Evolutionary conservation across 64 coral and sea anemone genomes (phyloP), one percentile per base, ranked within the genome.

Genomic region (Stylophora pistillata): DNA sequence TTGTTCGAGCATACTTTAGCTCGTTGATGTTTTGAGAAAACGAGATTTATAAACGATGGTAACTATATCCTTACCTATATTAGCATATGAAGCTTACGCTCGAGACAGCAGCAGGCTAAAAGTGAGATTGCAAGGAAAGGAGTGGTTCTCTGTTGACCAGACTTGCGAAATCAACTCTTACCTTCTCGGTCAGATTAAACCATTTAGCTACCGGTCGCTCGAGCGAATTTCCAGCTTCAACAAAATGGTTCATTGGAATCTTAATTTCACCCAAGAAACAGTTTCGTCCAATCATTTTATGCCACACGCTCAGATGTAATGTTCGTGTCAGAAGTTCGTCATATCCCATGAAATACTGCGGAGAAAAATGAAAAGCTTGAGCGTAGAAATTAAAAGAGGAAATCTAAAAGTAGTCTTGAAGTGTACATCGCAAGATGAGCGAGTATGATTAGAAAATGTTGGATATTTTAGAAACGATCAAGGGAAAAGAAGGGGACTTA

Each of bases 261-360:
- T 88, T 79, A 53, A 99, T 93, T 31, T 99, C 97, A 12, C 97
- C 97, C 3, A 99, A 37, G 55, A 99, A 99, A 27, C 88, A 90
- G 69, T 99, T 95, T 30, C 77, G 82, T 56, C 90, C 93, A 7
- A 89, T 87, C 86, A 87, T 85, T 4, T 95, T 86, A 74, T 99
- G 92, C 97, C 93, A 99, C 3, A 99, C 93, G 15, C 93, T 95
- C 53, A 99, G 47, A 57, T 70, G 76, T 53, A 99, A 83, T 0
- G 93, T 95, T 20, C 97, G 87, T 5, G 94, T 92, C 3, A 99
- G 28, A 2, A 99, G 71, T 70, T 99, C 97, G 27, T 99, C 97
- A 47, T 95, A 95, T 23, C 90, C 77, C 4, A 99, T 87, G 20
- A 88, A 85, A 74, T 95, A 99, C 97, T 99, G 88, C n/a, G 28